Percentiles rank a stretch among this genome's conserved stretches.
These are phyloP conservation scores for Callitettix versicolor DNA, from an alignment of 1,140 invertebrate genomes.

Conservation along the genomic window DNA sequence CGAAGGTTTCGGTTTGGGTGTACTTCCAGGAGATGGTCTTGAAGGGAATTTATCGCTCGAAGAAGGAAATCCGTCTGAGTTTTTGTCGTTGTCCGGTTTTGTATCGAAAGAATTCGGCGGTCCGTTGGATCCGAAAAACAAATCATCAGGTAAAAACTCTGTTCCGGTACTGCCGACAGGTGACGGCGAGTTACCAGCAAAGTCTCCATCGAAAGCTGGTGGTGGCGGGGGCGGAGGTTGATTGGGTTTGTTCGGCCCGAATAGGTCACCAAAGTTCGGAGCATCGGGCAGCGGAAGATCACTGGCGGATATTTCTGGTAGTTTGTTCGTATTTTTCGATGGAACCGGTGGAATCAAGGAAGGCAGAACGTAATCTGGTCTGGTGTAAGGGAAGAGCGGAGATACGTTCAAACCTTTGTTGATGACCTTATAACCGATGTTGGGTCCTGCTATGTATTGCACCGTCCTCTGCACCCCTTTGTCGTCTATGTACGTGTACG, in stretches of 20 bases:
- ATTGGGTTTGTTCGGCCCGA: neutral
- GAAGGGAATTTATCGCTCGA: neutral
- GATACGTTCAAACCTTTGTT: conserved; percentile 44
- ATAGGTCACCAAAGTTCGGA: neutral
- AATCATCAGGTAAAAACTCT: neutral
- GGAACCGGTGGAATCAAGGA: neutral
- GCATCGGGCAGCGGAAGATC: no score
- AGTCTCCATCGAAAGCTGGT: no score
- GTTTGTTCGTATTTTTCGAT: neutral
- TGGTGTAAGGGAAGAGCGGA: conserved; percentile 14
- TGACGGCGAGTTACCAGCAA: no score
- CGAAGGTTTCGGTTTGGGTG: neutral
- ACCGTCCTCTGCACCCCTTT: conserved; percentile 58
- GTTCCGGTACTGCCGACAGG: no score
- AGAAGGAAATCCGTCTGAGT: neutral
- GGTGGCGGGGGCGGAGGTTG: neutral
- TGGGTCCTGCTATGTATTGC: conserved; percentile 60
- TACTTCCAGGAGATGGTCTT: neutral
- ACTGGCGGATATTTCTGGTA: neutral
- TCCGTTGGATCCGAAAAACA: neutral
- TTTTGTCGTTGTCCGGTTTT: no score
- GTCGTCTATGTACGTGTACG: conserved; percentile 62
- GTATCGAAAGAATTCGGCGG: neutral
- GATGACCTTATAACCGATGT: conserved; percentile 59
- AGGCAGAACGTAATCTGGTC: conserved; percentile 13